phyloP scores from a whole-genome alignment of 1,140 invertebrate species.

The Hylaeus anthracinus region DNA sequence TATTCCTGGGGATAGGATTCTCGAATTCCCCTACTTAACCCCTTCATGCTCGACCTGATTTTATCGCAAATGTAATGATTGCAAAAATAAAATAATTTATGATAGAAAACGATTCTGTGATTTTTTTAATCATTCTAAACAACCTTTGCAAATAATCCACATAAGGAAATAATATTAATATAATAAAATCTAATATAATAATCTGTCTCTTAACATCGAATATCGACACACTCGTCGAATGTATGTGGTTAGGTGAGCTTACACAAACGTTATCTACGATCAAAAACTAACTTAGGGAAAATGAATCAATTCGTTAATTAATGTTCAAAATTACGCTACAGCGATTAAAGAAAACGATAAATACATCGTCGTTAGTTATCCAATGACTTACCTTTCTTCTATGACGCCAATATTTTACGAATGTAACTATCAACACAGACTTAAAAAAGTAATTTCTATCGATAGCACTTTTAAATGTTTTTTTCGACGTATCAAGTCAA shows the following conservation, averaged over 20 bases:
- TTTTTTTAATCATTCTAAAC: too few species aligned
- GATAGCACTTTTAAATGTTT: neutral
- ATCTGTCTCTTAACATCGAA: neutral
- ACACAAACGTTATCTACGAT: neutral
- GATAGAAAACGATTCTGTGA: too few species aligned
- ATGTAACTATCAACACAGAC: too few species aligned
- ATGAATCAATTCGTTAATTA: neutral
- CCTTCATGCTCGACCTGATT: too few species aligned
- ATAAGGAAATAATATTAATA: neutral
- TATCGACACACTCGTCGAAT: too few species aligned
- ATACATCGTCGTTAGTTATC: neutral
- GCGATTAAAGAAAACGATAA: neutral
- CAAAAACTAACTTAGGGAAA: neutral
- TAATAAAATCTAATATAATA: too few species aligned
- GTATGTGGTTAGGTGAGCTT: neutral
- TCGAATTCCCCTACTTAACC: too few species aligned
- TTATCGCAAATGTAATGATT: too few species aligned
- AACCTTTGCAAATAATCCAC: too few species aligned
- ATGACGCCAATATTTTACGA: neutral
- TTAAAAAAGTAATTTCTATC: neutral
- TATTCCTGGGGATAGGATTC: too few species aligned
- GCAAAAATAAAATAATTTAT: too few species aligned
- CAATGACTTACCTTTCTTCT: slow-evolving; percentile 19
- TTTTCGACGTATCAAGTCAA: neutral
- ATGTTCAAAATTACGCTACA: neutral